Percentiles rank a stretch among this genome's conserved stretches.
These are phyloP conservation scores for Drosophila fungiperda DNA, from an alignment of 2,888 invertebrate genomes.

Conservation along the genomic window DNA sequence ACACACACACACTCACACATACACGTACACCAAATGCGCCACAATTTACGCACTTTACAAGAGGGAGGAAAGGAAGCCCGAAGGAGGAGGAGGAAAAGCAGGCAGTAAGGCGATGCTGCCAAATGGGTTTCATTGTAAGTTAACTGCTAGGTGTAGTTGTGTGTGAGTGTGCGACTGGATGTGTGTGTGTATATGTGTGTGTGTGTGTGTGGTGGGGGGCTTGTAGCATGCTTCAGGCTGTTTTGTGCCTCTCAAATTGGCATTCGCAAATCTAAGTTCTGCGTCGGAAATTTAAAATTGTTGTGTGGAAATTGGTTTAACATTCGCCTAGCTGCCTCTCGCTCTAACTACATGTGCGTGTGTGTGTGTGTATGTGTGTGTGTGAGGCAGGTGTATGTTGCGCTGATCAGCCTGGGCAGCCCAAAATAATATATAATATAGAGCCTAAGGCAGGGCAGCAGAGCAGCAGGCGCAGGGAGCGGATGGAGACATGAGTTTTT, in stretches of 20 bases:
- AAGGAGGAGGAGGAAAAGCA: not conserved
- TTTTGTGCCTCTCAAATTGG: conserved; percentile 58
- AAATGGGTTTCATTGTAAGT: conserved; percentile 70
- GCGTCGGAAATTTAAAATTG: conserved; percentile 74
- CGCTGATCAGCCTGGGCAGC: conserved; percentile 52
- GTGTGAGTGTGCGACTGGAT: not conserved
- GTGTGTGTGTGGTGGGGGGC: conserved; percentile 13
- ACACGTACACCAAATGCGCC: conserved; percentile 17
- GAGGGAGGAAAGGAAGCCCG: not conserved
- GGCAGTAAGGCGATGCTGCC: conserved; percentile 35
- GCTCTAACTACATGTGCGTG: not conserved
- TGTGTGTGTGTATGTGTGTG: not conserved
- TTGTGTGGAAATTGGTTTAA: conserved; percentile 75
- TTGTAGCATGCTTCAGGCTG: conserved; percentile 37
- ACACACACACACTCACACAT: conserved; percentile 23
- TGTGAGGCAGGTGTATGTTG: conserved; percentile 58
- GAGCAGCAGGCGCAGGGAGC: conserved; percentile 2
- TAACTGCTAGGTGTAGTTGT: conserved; percentile 45
- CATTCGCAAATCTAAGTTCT: conserved; percentile 70
- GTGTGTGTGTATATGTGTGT: not conserved
- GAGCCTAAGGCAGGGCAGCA: conserved; percentile 18
- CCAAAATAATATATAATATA: conserved; percentile 53
- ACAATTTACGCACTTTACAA: conserved; percentile 57
- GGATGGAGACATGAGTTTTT: conserved; percentile 15
- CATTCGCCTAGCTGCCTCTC: conserved; percentile 34